Conservation (phyloP, 2,888 invertebrate genomes). For the Cheilosia grossa region DNA sequence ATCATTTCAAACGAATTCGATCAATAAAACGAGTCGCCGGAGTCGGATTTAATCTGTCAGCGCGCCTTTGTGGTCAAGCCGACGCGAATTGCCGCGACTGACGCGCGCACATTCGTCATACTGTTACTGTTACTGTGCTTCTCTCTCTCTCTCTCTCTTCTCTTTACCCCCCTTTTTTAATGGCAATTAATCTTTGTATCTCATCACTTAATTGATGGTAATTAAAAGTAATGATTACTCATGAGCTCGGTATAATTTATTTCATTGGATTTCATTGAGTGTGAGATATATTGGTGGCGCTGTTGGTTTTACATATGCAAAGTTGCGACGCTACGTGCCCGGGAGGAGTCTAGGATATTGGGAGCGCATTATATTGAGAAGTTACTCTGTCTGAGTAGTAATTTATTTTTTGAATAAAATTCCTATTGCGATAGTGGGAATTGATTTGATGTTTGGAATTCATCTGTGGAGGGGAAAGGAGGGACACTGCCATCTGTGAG, state of each 20-base stretch:
- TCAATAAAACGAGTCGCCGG: conserved; percentile 68
- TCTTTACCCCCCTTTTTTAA: conserved; percentile 21
- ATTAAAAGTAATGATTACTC: conserved; percentile 75
- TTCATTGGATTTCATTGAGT: conserved; percentile 71
- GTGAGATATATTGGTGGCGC: conserved; percentile 58
- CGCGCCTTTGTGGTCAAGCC: conserved; percentile 69
- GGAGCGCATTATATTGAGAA: no score
- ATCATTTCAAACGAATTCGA: conserved; percentile 68
- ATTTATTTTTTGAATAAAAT: no score
- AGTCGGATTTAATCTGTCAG: conserved; percentile 56
- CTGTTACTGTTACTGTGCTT: conserved; percentile 14
- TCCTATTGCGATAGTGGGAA: no score
- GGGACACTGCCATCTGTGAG: no score
- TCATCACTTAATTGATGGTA: conserved; percentile 75
- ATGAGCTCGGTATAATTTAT: conserved; percentile 68
- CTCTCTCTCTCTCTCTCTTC: not conserved
- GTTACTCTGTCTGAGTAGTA: no score
- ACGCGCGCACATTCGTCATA: conserved; percentile 57
- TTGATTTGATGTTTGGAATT: no score
- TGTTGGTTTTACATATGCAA: not conserved
- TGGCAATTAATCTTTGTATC: conserved; percentile 74
- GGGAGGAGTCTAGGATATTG: not conserved
- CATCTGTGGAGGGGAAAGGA: no score
- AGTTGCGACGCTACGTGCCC: not conserved
- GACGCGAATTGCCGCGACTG: conserved; percentile 38